Percentiles rank a stretch among this genome's conserved stretches.
These are phyloP conservation scores for Pitta sordida DNA, from an alignment of 2,113 vertebrate species.

Conservation along the genomic window DNA sequence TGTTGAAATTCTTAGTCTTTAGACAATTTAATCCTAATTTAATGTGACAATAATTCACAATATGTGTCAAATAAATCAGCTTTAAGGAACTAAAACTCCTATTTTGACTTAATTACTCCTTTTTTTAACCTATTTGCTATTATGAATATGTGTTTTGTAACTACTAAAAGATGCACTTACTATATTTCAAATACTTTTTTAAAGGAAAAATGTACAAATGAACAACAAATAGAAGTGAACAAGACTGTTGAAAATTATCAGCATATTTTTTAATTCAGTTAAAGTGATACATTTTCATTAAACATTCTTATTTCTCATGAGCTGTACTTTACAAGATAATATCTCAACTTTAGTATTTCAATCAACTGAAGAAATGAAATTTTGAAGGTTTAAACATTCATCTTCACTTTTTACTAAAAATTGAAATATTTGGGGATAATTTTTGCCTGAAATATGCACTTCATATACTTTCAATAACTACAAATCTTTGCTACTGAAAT, in stretches of 20 bases:
- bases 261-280: background rate
- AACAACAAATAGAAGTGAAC: background rate
- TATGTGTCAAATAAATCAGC: background rate
- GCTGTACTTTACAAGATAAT: background rate
- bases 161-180: background rate
- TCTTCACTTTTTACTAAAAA: background rate
- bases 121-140: background rate
- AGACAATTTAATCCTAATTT: background rate
- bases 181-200: background rate
- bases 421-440: background rate
- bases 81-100: background rate
- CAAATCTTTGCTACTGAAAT: background rate
- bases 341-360: background rate
- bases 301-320: background rate
- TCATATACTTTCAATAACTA: background rate
- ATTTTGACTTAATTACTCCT: background rate
- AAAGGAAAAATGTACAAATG: background rate
- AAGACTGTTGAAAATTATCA: background rate
- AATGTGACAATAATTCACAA: background rate
- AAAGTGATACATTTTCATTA: background rate
- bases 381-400: background rate
- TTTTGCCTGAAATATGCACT: background rate
- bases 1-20: background rate
- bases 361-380: background rate
- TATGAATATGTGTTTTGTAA: background rate